phyloP scores from a whole-genome alignment of 92 coral and sea anemone genomes.

The Heliopora coerulea region DNA sequence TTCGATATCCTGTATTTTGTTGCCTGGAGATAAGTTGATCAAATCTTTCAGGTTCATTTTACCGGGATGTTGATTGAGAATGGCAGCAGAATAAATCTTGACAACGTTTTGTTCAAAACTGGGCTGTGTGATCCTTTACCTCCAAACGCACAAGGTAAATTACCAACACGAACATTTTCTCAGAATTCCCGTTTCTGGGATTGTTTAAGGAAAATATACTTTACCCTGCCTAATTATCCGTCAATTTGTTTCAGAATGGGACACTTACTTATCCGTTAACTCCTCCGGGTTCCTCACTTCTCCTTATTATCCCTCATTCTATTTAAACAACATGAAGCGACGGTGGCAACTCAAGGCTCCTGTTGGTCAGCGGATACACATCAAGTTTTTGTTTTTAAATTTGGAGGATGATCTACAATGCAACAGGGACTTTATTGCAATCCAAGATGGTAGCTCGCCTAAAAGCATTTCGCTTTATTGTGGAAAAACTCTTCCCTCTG shows the following conservation, averaged over 20 bases:
- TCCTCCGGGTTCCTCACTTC: slow-evolving; percentile 50
- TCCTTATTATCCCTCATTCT: slow-evolving; percentile 74
- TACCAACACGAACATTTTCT: background rate
- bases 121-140: slow-evolving; percentile 26
- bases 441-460: slow-evolving; percentile 52
- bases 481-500: slow-evolving; percentile 57
- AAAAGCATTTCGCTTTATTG: slow-evolving; percentile 54
- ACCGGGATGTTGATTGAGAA: background rate
- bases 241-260: slow-evolving; percentile 3
- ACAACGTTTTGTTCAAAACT: background rate
- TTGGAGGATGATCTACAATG: slow-evolving; percentile 57
- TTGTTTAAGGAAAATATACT: too few relatives aligned
- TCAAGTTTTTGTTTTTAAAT: slow-evolving; percentile 51
- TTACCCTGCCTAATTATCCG: too few relatives aligned
- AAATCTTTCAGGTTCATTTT: background rate
- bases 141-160: slow-evolving; percentile 3
- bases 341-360: slow-evolving; percentile 61
- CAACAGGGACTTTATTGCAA: slow-evolving; percentile 57
- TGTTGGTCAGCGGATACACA: slow-evolving; percentile 52
- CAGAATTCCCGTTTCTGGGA: background rate
- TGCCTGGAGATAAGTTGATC: too few relatives aligned
- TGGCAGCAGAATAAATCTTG: background rate
- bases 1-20: too few relatives aligned
- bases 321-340: slow-evolving; percentile 54
- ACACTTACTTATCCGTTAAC: slow-evolving; percentile 6